Conservation (phyloP, 1,140 invertebrate species). For the Zaprionus africanus region DNA sequence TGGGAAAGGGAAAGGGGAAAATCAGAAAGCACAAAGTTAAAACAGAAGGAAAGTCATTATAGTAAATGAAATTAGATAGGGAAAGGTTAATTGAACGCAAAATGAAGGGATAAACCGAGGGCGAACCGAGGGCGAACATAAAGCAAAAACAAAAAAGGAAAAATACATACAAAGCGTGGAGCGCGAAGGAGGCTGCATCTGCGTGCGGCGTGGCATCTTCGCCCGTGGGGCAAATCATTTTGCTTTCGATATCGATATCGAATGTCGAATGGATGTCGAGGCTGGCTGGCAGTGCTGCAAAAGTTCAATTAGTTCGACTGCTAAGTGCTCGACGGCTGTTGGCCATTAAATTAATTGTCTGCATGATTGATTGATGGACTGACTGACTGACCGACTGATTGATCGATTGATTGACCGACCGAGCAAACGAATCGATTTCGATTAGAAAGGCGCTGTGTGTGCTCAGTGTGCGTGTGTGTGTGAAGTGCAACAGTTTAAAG, state of each 20-base stretch:
- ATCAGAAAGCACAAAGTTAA: not conserved
- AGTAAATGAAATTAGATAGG: conserved; percentile 9
- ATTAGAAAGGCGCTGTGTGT: conserved; percentile 40
- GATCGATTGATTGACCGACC: not conserved
- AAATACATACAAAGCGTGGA: conserved; percentile 50
- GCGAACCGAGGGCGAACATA: not conserved
- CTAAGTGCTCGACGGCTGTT: conserved; percentile 3
- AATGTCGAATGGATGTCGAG: not conserved
- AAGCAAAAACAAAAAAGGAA: conserved; percentile 4
- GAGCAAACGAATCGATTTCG: conserved; percentile 52
- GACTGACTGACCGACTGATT: conserved; percentile 37
- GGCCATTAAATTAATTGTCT: conserved; percentile 23
- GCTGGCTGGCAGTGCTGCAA: no score
- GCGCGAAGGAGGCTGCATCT: conserved; percentile 14
- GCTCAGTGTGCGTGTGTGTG: conserved; percentile 1
- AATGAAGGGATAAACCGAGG: conserved; percentile 7
- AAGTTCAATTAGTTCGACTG: conserved; percentile 1
- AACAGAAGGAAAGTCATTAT: not conserved
- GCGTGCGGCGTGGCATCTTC: conserved; percentile 17
- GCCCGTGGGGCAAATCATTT: conserved; percentile 6
- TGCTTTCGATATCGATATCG: conserved; percentile 6
- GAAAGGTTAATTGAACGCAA: conserved; percentile 15
- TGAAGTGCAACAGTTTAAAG: conserved; percentile 43
- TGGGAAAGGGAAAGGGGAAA: not conserved
- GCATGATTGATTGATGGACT: not conserved